Conservation (phyloP, 2,888 invertebrate species). For the Ethmia dodecea region DNA sequence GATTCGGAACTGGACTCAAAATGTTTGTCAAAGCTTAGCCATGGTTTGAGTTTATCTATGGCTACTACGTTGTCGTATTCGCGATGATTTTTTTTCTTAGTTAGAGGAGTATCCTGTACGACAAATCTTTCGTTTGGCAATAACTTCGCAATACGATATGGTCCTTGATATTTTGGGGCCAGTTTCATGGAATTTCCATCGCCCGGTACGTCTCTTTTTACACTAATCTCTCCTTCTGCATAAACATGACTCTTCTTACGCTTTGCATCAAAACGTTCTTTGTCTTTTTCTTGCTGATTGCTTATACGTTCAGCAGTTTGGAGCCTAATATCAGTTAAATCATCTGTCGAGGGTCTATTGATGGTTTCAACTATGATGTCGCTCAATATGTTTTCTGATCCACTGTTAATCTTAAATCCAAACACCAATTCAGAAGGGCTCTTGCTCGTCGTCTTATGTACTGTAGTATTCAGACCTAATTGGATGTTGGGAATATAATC, state of each 20-base stretch:
- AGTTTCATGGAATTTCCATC: conserved; percentile 7
- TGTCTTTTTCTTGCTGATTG: conserved; percentile 3
- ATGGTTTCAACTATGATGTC: too few species aligned
- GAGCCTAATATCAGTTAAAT: background rate
- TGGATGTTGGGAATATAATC: conserved; percentile 14
- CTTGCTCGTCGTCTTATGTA: conserved; percentile 14
- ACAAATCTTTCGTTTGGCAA: conserved; percentile 3
- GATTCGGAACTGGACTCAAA: background rate
- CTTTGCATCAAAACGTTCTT: background rate
- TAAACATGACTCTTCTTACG: background rate
- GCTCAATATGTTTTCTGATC: too few species aligned
- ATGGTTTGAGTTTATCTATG: conserved; percentile 8
- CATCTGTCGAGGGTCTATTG: conserved; percentile 5
- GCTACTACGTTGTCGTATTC: too few species aligned
- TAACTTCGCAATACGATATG: conserved; percentile 7
- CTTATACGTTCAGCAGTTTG: conserved; percentile 1
- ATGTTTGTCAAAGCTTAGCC: conserved; percentile 3
- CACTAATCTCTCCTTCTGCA: background rate
- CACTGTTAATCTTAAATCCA: too few species aligned
- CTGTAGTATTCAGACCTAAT: conserved; percentile 15
- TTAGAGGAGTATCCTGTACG: too few species aligned
- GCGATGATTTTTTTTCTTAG: too few species aligned
- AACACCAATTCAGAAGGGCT: conserved; percentile 16
- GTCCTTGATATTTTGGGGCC: conserved; percentile 6
- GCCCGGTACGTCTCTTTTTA: background rate